Base-by-base conservation (phyloP, 2,888 invertebrate genomes). In the Cheiracanthium punctorium region DNA sequence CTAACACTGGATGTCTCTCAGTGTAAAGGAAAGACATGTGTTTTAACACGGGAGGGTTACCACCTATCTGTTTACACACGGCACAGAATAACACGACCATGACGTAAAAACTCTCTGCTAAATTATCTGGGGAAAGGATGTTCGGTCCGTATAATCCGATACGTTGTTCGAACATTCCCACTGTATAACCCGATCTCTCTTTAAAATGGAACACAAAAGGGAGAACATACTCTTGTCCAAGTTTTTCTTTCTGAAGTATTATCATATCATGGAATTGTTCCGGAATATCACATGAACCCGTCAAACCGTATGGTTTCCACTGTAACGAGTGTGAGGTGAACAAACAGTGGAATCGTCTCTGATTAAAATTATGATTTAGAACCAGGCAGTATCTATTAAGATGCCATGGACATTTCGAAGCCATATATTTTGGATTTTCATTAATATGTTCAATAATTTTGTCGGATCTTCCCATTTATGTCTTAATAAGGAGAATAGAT, bases 181-280 rank as follows among this genome's bases (percentile, higher is more conserved):
- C 30, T 7, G 76, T 76, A 67, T 30, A 76, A 5, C 43, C 67
- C 1, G 37, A 67, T 30, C n/a, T 29, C 12, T 76, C 76, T 10
- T 30, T 14, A 17, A 67, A 30, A 28, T 76, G 76, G 12, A 29
- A 17, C 17, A 28, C 10, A 29, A 76, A 76, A 20, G 65, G 65
- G n/a, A 76, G 30, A 17, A 67, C 67, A 29, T 76, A 76, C n/a
- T 76, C 30, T 5, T 65, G 43, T 17, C 67, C 28, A 1, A 72
- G n/a, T n/a, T n/a, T n/a, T 24, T 17, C 17, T 72, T 72, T 48
- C 8, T 48, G 43, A 20, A 76, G 29, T 4, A 17, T 14, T 30
- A 76, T 67, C n/a, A 76, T 43, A 67, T 76, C 76, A 1, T 76
- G 20, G 67, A 76, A 76, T n/a, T 76, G 43, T 43, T 76, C 76